Evolutionary conservation across 2,797 vertebrate genomes (phyloP).

Genomic region (Rallus crepitans): DNA sequence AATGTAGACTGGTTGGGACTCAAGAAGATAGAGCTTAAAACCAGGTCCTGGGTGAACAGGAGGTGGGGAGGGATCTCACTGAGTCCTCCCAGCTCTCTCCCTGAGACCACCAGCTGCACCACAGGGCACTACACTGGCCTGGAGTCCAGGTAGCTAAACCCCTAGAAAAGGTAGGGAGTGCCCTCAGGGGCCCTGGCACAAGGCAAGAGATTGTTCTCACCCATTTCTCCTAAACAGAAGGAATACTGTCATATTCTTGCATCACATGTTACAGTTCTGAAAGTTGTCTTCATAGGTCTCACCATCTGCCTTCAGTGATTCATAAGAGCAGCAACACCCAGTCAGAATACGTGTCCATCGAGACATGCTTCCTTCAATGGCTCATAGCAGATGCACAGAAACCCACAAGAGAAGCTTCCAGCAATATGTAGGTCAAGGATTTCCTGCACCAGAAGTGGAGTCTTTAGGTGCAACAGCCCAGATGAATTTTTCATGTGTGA

Average conservation of each 20-base stretch:
- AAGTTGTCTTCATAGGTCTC: neutral
- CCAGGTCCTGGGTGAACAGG: neutral
- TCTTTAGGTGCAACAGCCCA: neutral
- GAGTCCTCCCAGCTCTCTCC: neutral
- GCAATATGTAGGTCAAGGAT: neutral
- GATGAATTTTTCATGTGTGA: neutral
- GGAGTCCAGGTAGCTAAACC: neutral
- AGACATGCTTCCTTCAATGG: neutral
- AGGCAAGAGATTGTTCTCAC: neutral
- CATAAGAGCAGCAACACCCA: rapidly evolving
- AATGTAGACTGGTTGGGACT: neutral
- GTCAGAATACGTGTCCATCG: neutral
- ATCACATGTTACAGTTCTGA: neutral
- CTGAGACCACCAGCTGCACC: neutral
- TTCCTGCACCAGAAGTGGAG: neutral
- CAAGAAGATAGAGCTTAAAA: neutral
- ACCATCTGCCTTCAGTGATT: neutral
- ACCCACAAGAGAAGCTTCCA: neutral
- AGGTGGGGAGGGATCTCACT: neutral
- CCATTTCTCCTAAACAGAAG: neutral
- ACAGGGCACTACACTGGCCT: neutral
- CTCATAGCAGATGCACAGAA: neutral
- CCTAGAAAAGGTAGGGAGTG: neutral
- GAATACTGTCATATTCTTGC: neutral
- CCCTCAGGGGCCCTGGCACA: neutral